Conservation (phyloP, 1,140 invertebrate genomes). For the Papilio aristodemus region DNA sequence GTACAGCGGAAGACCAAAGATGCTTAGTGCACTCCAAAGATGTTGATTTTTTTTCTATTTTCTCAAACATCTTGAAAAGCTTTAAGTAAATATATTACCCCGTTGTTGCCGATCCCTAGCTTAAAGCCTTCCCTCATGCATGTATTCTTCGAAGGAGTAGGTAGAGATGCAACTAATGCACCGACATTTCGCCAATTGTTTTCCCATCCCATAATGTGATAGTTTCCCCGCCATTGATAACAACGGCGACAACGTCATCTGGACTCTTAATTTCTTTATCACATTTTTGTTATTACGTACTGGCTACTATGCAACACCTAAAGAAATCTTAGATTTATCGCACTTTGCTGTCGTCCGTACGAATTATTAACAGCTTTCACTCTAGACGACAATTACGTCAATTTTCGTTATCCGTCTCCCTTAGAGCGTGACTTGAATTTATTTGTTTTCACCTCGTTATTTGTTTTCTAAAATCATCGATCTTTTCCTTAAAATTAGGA, state of each 20-base stretch:
- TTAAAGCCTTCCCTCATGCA: neutral
- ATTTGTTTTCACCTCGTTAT: conserved; percentile 27
- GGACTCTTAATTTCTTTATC: neutral
- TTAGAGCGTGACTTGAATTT: conserved; percentile 53
- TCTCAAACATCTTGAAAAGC: too few species aligned
- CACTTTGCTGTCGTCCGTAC: neutral
- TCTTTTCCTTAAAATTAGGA: neutral
- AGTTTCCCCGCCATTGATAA: neutral
- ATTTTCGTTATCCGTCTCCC: conserved; percentile 48
- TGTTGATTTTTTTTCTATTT: too few species aligned
- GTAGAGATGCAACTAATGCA: too few species aligned
- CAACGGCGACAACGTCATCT: too few species aligned
- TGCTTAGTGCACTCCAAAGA: too few species aligned
- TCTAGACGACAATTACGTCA: neutral
- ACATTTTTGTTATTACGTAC: neutral
- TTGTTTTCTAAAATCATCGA: neutral
- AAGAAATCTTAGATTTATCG: conserved; percentile 21
- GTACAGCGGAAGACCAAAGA: too few species aligned
- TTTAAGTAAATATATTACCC: too few species aligned
- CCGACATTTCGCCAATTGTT: too few species aligned
- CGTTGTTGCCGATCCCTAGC: too few species aligned
- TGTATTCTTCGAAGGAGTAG: too few species aligned
- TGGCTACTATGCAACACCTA: neutral
- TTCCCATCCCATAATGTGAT: too few species aligned
- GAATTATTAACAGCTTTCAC: conserved; percentile 38